Percentiles rank a stretch among this genome's conserved stretches.
phyloP scores from a whole-genome alignment of 1,140 invertebrate species.

The Trissolcus basalis region DNA sequence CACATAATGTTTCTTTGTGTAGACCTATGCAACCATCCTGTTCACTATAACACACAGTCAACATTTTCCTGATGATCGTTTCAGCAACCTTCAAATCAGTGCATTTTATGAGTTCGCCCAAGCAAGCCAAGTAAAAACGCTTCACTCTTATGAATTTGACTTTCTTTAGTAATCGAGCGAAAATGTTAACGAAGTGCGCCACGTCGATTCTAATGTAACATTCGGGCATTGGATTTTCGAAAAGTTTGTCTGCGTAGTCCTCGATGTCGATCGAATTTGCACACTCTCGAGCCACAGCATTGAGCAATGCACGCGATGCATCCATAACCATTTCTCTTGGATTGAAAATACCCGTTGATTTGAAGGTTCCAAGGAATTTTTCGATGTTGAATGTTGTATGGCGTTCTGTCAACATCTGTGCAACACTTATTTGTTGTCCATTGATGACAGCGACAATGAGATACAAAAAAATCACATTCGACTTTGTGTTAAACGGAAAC shows the following conservation, averaged over 20 bases:
- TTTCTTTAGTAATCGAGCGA: neutral
- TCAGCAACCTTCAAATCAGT: too few species aligned
- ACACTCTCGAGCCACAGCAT: neutral
- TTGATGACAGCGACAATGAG: neutral
- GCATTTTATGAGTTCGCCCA: neutral
- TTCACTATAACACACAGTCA: slow-evolving; percentile 4
- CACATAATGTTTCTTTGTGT: neutral
- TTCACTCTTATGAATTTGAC: neutral
- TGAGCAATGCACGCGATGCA: slow-evolving; percentile 3
- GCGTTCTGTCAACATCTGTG: neutral
- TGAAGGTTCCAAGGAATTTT: neutral
- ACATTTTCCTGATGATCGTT: neutral
- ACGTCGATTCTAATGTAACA: slow-evolving; percentile 8
- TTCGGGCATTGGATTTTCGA: neutral
- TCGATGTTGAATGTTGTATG: neutral
- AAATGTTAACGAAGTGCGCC: slow-evolving; percentile 4
- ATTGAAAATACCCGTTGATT: neutral
- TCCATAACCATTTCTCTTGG: neutral
- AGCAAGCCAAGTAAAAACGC: neutral
- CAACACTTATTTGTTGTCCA: neutral
- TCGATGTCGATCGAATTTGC: neutral
- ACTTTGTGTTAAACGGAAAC: too few species aligned
- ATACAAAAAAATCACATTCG: neutral
- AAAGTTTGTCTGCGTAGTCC: slow-evolving; percentile 3
- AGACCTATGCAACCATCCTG: neutral